phyloP scores from a whole-genome alignment of 2,113 vertebrate species.

The Cyprinodon brontotheroides region DNA sequence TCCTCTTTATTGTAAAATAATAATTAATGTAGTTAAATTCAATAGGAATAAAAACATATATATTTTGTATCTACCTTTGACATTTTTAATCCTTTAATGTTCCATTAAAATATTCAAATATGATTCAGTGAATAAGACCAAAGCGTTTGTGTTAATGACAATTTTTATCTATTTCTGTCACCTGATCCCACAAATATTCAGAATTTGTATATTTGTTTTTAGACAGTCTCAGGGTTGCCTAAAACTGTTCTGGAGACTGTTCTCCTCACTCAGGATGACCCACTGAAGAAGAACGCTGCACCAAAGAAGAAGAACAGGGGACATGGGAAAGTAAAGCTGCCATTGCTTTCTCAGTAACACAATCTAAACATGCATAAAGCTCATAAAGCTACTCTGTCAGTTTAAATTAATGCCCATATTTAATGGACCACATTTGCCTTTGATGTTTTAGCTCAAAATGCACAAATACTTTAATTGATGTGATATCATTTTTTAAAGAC shows the following conservation, averaged over 20 bases:
- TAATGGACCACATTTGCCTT: conserved; percentile 31
- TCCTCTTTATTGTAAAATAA: not conserved
- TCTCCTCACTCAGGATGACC: conserved; percentile 62
- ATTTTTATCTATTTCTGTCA: not conserved
- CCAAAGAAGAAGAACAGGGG: conserved; percentile 79
- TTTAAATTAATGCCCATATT: conserved; percentile 10
- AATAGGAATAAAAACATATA: not conserved
- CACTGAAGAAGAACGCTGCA: conserved; percentile 66
- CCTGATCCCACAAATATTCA: not conserved
- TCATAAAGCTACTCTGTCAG: not conserved
- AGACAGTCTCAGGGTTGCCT: conserved; percentile 64
- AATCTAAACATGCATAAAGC: conserved; percentile 11
- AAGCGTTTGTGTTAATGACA: not conserved
- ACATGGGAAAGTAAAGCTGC: conserved; percentile 74
- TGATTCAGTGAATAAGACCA: not conserved
- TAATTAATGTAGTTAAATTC: not conserved
- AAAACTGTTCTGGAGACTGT: conserved; percentile 61
- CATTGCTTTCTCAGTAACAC: not conserved
- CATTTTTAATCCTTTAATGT: not conserved
- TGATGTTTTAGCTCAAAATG: conserved; percentile 31
- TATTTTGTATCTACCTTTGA: not conserved
- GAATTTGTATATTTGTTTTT: conserved; percentile 14
- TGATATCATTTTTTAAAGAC: not conserved
- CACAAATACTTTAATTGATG: not conserved
- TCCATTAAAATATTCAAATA: not conserved